Evolutionary conservation across 2,888 invertebrate genomes (phyloP), one percentile per base, ranked within the genome.

Genomic region (Lithophane ornitopus): DNA sequence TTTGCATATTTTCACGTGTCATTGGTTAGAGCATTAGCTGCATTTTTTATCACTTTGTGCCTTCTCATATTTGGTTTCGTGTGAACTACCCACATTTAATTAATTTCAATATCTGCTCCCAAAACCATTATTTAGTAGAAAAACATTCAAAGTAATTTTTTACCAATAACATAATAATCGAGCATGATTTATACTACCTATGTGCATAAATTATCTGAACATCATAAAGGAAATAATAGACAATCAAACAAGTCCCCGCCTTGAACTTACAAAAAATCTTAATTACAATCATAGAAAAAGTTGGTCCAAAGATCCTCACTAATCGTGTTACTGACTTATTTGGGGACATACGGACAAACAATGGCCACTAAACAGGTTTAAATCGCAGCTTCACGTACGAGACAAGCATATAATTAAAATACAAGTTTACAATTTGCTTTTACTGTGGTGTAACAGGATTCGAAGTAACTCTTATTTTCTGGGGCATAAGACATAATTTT

Each of bases 281-380:
- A 83, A 83, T 80, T 78, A 82, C 49, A 72, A 26, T 49, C 14
- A 78, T 76, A 77, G 76, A 81, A 85, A 84, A 87, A 85, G 54
- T 77, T 69, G 14, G 59, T 66, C 49, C 69, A 71, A 81, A 78
- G 74, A 89, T 89, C 89, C 87, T 88, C 86, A 88, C 91, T 90
- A 92, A 93, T 92, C 90, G 90, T 80, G 87, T 85, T 81, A 80
- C 85, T 70, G 78, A 83, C 87, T 78, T 89, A 93, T 93, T 94
- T 92, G 92, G 91, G 90, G 90, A 90, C 92, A 90, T 59, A 80
- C 85, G 74, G 63, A 87, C 89, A 91, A 89, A 92, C 94, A 94
- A 94, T 94, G 90, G 91, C 87, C 91, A 91, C 91, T 94, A 94
- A 94, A 94, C 95, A 93, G 93, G 94, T 95, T 95, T 94, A 94